phyloP scores from a whole-genome alignment of 1,140 invertebrate species.

The Dinothrombium tinctorium region DNA sequence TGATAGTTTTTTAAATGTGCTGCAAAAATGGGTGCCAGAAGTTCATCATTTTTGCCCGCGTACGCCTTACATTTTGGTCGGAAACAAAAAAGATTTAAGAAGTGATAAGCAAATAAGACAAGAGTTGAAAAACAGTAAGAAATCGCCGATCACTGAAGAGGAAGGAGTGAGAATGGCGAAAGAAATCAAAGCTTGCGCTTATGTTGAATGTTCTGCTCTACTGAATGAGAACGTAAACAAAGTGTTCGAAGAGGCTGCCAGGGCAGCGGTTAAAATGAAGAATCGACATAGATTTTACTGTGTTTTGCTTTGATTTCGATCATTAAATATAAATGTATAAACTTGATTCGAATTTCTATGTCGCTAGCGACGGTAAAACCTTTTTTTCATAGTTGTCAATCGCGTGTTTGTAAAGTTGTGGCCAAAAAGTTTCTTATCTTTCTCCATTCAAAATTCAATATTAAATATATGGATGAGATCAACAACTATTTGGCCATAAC shows the following conservation, averaged over 20 bases:
- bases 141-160: constrained; percentile 92
- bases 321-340: too few species aligned
- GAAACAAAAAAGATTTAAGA: constrained; percentile 83
- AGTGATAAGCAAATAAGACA: constrained; percentile 90
- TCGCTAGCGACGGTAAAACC: too few species aligned
- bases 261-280: constrained; percentile 76
- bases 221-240: constrained; percentile 97
- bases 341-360: too few species aligned
- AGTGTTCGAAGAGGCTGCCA: constrained; percentile 96
- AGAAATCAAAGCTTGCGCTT: constrained; percentile 96
- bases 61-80: constrained; percentile 89
- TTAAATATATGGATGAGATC: too few species aligned
- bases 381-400: too few species aligned
- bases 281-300: background rate
- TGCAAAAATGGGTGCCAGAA: constrained; percentile 92
- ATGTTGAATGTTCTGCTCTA: constrained; percentile 97
- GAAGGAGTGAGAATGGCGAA: constrained; percentile 87
- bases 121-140: constrained; percentile 93
- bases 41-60: constrained; percentile 95
- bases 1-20: constrained; percentile 88
- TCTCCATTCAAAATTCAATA: too few species aligned
- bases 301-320: too few species aligned
- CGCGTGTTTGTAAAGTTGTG: too few species aligned
- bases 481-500: too few species aligned
- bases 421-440: too few species aligned